Base-by-base conservation (phyloP, 2,888 invertebrate species). In the Psylliodes chrysocephalus region DNA sequence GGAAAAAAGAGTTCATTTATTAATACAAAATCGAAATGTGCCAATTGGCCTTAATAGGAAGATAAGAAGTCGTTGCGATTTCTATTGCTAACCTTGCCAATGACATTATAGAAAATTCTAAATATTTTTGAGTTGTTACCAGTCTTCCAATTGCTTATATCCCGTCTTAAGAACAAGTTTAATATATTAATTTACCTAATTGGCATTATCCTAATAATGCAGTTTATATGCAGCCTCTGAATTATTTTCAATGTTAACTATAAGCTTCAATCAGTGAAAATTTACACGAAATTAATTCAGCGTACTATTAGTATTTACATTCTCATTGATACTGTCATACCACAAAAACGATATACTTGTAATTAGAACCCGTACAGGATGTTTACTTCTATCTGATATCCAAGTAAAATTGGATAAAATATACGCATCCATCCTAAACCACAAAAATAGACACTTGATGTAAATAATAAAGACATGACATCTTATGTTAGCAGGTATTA, bases 121-220 rank as follows among this genome's bases (percentile, higher is more conserved):
- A 42, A 18, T 18, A 42, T 42, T 42, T 42, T 42, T 42, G 17
- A 18, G 14, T 18, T 18, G 42, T 42, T 42, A 10, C 18, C 10
- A 42, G 18, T 42, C 42, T 42, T 42, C 18, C 17, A 42, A 17
- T 42, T 42, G 18, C 17, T 42, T 17, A 42, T 15, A 18, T 18
- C 38, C 12, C 7, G 42, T 42, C 8, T 42, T 42, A 42, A 55
- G 17, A 44, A 44, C 55, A 55, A 55, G 55, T 46, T 55, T 44
- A 17, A 28, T 44, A 55, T 30, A 55, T 59, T 59, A 51, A 59
- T 59, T 59, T 59, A 25, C 49, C 38, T 59, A 49, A 59, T 59
- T 59, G 59, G 51, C 49, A 59, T 59, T 59, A 33, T 30, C 59
- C 40, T 59, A 59, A 59, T 59, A 40, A 18, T 40, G 59, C 40